Base-by-base conservation (phyloP, 2,888 invertebrate genomes). In the Acronicta alni region DNA sequence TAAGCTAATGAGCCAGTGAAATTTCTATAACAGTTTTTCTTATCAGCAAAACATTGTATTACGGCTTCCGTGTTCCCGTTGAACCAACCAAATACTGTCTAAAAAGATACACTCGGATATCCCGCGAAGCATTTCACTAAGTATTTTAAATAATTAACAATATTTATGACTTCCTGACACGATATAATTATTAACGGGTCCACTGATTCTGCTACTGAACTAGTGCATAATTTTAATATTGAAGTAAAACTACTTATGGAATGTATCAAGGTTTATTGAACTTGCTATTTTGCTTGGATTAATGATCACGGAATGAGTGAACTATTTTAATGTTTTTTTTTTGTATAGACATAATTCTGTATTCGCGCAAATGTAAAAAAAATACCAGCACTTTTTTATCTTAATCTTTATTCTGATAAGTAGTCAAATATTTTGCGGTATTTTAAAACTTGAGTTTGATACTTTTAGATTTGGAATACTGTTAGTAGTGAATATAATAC, bases 121-220 rank as follows among this genome's bases (percentile, higher is more conserved):
- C 45, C 67, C 70, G 67, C 30, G 17, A 57, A 15, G 32, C 26
- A 57, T 47, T 53, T n/a, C 20, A 56, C 30, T 12, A 32, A 38
- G n/a, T 43, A 52, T 60, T 42, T 57, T 55, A 58, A 48, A 56
- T 70, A 67, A 75, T 77, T 77, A 72, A 55, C 43, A n/a, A 42
- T 67, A 67, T 72, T 76, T 75, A 77, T 16, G 48, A 70, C 75
- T 75, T 77, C 77, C 76, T 74, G 42, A 51, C 52, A n/a, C 37
- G 35, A 43, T 47, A 45, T 52, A 35, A 38, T 49, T 59, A 55
- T 49, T 67, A 30, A 14, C 3, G 37, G 15, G 54, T 44, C 4
- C 7, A n/a, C 2, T 32, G 41, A 64, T 55, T 20, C 23, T 49
- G 53, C 17, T 30, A 20, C 16, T 62, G 66, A 74, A 72, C 63